Percentiles rank a stretch among this genome's conserved stretches.
These are phyloP conservation scores for Megaceryle alcyon DNA, from an alignment of 2,797 vertebrate genomes.

Conservation along the genomic window DNA sequence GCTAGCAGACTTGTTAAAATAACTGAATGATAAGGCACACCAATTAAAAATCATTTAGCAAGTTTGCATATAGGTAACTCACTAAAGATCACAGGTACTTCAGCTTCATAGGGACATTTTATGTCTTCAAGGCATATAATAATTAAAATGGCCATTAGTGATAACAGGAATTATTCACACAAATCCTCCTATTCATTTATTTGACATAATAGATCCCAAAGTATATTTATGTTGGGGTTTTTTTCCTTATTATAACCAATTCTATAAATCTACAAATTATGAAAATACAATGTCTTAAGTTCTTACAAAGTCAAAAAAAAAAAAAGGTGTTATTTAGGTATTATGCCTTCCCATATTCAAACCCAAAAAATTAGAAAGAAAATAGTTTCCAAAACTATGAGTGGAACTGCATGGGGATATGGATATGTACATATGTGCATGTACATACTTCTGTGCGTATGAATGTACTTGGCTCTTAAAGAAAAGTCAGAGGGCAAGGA, in stretches of 20 bases:
- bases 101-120: background rate
- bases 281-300: background rate
- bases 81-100: background rate
- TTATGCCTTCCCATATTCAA: background rate
- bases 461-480: background rate
- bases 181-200: slow-evolving; percentile 2
- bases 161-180: background rate
- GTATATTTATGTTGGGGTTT: background rate
- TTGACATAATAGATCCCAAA: background rate
- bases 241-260: background rate
- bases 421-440: background rate
- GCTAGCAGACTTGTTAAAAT: slow-evolving; percentile 14
- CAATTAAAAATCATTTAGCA: slow-evolving; percentile 42
- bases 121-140: background rate
- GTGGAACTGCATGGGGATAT: background rate
- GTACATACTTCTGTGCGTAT: too few species aligned
- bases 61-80: background rate
- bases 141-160: slow-evolving; percentile 17
- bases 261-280: background rate
- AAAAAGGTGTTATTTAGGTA: background rate
- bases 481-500: background rate
- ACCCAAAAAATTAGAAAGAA: background rate
- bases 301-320: background rate
- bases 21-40: background rate
- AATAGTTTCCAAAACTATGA: background rate